These are phyloP conservation scores for Salminus brasiliensis DNA, from an alignment of 2,113 vertebrate genomes.

Conservation along the genomic window DNA sequence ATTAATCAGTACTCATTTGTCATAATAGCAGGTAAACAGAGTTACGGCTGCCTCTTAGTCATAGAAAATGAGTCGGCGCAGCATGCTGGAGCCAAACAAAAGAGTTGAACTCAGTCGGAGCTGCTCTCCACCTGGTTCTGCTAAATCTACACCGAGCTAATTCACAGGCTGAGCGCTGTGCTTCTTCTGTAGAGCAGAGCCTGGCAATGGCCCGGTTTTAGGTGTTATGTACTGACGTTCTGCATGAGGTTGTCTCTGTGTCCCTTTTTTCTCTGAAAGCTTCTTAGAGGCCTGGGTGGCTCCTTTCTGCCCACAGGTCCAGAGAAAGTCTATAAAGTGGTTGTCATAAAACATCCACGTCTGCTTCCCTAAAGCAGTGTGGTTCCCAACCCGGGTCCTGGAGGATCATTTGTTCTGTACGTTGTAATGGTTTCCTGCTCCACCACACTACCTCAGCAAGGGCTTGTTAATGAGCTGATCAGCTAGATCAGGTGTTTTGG, in stretches of 20 bases:
- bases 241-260: background rate
- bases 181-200: too few species aligned
- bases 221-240: background rate
- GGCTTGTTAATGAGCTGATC: too few species aligned
- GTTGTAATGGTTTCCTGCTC: too few species aligned
- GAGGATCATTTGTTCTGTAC: too few species aligned
- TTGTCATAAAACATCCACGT: too few species aligned
- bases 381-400: too few species aligned
- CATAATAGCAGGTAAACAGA: conserved; percentile 73
- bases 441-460: too few species aligned
- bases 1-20: conserved; percentile 74
- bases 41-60: conserved; percentile 39
- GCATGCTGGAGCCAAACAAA: conserved; percentile 19
- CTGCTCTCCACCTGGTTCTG: background rate
- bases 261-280: background rate
- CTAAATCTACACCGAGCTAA: conserved; percentile 9
- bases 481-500: too few species aligned
- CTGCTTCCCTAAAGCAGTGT: too few species aligned
- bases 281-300: background rate
- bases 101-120: background rate
- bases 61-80: conserved; percentile 25
- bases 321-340: background rate
- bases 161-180: conserved; percentile 10
- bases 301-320: background rate
- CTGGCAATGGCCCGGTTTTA: too few species aligned